phyloP scores from a whole-genome alignment of 2,797 vertebrate species.

The Acanthurus lineatus region DNA sequence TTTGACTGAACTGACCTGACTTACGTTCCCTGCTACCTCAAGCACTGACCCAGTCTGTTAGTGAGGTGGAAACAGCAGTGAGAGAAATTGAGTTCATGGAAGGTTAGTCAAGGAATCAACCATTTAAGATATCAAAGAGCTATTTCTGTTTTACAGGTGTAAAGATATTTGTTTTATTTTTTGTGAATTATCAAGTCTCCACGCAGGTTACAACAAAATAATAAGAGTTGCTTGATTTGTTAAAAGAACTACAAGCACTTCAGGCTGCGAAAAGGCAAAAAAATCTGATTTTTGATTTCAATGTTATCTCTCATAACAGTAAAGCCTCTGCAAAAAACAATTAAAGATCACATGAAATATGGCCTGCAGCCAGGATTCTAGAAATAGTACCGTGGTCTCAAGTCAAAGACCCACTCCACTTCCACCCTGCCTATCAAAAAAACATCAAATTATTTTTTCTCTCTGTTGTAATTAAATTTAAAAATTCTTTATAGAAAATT shows the following conservation, averaged over 20 bases:
- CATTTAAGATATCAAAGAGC: not conserved
- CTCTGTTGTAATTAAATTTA: not conserved
- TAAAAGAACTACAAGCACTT: no score
- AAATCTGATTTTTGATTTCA: not conserved
- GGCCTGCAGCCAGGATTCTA: not conserved
- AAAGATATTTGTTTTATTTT: not conserved
- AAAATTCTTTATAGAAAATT: not conserved
- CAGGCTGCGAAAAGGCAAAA: not conserved
- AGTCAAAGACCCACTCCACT: not conserved
- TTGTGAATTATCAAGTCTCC: no score
- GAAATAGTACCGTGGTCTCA: not conserved
- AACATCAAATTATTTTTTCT: not conserved
- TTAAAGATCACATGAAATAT: not conserved
- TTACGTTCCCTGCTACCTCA: slow-evolving; percentile 7
- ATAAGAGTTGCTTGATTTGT: no score
- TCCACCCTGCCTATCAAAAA: no score
- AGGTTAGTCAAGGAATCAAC: not conserved
- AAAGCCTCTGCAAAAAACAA: not conserved
- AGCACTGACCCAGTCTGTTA: slow-evolving; percentile 3
- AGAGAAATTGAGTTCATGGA: not conserved
- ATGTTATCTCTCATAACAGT: not conserved
- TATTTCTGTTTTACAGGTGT: not conserved
- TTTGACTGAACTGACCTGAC: slow-evolving; percentile 11
- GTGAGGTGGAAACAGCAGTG: slow-evolving; percentile 2
- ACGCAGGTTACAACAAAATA: no score